Percentiles rank a stretch among this genome's conserved stretches.
These are phyloP conservation scores for Bubo bubo DNA, from an alignment of 2,113 vertebrate species.

Conservation along the genomic window DNA sequence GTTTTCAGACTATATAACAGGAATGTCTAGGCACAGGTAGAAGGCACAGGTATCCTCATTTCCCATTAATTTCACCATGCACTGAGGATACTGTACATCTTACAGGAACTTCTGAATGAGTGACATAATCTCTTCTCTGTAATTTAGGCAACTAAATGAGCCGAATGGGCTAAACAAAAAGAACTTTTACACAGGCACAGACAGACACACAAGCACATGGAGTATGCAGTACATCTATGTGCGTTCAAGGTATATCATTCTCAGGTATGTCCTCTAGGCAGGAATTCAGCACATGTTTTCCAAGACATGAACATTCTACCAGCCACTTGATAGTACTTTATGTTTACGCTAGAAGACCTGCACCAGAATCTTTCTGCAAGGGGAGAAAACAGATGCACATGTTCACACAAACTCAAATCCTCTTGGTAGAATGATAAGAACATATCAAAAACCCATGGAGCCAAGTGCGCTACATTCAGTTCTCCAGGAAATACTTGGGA, in stretches of 20 bases:
- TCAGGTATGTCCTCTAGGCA: background rate
- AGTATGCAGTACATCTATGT: background rate
- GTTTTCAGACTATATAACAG: background rate
- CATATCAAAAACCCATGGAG: fast-evolving
- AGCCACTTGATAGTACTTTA: background rate
- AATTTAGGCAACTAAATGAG: background rate
- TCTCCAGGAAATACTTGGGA: background rate
- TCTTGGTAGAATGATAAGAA: background rate
- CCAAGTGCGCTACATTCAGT: background rate
- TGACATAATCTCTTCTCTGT: background rate
- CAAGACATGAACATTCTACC: background rate
- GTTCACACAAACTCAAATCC: background rate
- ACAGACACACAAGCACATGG: background rate
- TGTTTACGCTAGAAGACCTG: background rate
- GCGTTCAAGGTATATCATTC: background rate
- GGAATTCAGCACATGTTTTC: background rate
- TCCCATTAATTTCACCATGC: background rate
- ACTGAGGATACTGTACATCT: background rate
- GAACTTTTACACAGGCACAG: background rate
- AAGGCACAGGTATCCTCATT: background rate
- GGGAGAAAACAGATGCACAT: background rate
- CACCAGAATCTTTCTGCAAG: background rate
- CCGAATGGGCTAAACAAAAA: background rate
- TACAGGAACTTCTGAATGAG: background rate
- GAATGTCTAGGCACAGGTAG: background rate